Evolutionary conservation across 2,797 vertebrate genomes (phyloP), one percentile per base, ranked within the genome.

Genomic region (Oryzias sinensis): DNA sequence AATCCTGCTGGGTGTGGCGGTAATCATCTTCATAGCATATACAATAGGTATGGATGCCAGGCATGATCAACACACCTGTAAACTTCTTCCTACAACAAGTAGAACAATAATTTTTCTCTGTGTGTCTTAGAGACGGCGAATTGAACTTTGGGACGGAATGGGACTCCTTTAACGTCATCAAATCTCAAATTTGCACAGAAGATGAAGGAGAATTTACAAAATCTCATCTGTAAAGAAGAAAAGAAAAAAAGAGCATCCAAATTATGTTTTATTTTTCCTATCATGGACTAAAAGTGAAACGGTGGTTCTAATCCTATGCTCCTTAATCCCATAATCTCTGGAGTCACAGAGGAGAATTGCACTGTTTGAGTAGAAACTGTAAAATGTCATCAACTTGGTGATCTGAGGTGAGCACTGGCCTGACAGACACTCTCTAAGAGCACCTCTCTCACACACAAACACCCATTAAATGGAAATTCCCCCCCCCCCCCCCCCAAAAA

Each of bases 1-100:
- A 0, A 90, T 97, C 55, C 54, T 93, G 22, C 76, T 95, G 71
- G 94, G 95, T 76, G 83, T 95, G 86, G 90, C 90, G 71, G 83
- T 96, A 78, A 88, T 93, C 74, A 76, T 93, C 79, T 94, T 93
- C 88, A 87, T 91, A 53, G 83, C 88, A 65, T 81, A 94, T 60
- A 91, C 84, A 72, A 43, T 85, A 83, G 87, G 84, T 88, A 86
- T 25, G 55, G 7, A 64, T 22, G 25, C 48, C 60, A 63, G 2
- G 42, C 17, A 57, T 11, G 4, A 43, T 29, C 54, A 42, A n/a
- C n/a, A 48, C 51, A 29, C n/a, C 56, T 15, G 9, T 4, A 22
- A 25, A 43, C 40, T 41, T 67, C 20, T 27, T 9, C 3, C 6
- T 55, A 29, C 40, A 46, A 68, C 43, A 27, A 20, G 53, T 15